Evolutionary conservation across 2,113 vertebrate species (phyloP), one percentile per base, ranked within the genome.

Genomic region (Oxyruncus cristatus): DNA sequence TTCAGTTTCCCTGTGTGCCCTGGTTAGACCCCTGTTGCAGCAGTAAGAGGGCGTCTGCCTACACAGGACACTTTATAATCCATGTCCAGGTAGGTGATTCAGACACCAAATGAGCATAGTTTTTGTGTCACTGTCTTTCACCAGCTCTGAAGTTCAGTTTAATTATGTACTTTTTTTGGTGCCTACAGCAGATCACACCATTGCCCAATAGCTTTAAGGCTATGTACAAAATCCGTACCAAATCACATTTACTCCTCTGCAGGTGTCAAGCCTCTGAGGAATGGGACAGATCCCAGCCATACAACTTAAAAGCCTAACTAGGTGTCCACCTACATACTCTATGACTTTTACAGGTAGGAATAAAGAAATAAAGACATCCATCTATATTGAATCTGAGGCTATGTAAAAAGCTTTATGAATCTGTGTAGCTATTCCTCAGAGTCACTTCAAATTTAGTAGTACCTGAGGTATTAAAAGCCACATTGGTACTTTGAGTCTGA

Each of bases 361-460:
- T 67, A 91, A 70, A 88, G 66, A 85, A 9, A 77, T 77, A 77
- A 11, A 91, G 32, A 15, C 55, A 88, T 85, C 20, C 11, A 49
- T 89, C 59, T 87, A 11, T 65, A 87, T 13, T 70, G 66, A 93
- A 95, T 37, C 39, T 71, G 66, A 93, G 39, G 84, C 75, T 79
- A 44, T 39, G 77, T 75, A 61, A 89, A 95, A 91, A 79, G 35
- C 67, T 83, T 78, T 88, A 68, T 62, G 58, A 72, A 81, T 91
- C 76, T 59, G 8, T 67, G 65, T 35, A 85, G n/a, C 37, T 83
- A 79, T 73, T 83, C 80, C 70, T 87, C 62, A 89, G 80, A 92
- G 73, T 88, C 72, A 76, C 49, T 96, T 95, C 63, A 87, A 85
- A 91, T 93, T 94, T 77, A 89, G 70, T 65, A 87, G 68, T 46